Evolutionary conservation across 2,888 invertebrate species (phyloP), one percentile per base, ranked within the genome.

Genomic region (Andricus curvator): DNA sequence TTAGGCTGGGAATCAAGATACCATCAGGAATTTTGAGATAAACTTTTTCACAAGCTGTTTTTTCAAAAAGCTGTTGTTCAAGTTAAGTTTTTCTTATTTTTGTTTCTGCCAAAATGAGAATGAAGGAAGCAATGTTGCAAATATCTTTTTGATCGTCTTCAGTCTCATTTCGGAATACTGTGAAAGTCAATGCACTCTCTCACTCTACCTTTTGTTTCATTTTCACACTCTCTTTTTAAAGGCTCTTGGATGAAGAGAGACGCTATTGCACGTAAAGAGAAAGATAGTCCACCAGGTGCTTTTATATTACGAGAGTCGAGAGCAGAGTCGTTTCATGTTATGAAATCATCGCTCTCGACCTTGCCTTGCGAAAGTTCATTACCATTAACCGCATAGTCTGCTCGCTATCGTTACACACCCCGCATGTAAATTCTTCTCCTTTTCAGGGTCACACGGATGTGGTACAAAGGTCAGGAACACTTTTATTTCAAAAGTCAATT

Each of bases 341-440:
- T 90, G 91, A 91, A 91, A 91, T 91, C 91, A 88, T 89, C 86
- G 86, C 86, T 86, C 80, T 80, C 90, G 92, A 88, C 92, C 91
- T 92, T 92, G 91, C 88, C 88, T 87, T 86, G 88, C 88, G 89
- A 91, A 91, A 92, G 92, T 92, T 92, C 92, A 92, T 92, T 92
- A 92, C 92, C 91, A 91, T 91, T 90, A 89, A 89, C 89, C 90
- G 88, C 85, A 76, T 74, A 82, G 33, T 74, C 56, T 60, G 74
- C 74, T 74, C 74, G 56, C 51, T 74, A 74, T 74, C 37, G 56
- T 74, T 74, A 74, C 56, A 74, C 74, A 11, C 48, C 29, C 48
- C 51, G 37, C 74, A 74, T 60, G 74, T 74, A 60, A 74, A 74
- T 74, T 56, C 74, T 37, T 74, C 33, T 60, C 51, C 56, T 62